Conservation (phyloP, 2,113 vertebrate genomes). For the Charina bottae region DNA sequence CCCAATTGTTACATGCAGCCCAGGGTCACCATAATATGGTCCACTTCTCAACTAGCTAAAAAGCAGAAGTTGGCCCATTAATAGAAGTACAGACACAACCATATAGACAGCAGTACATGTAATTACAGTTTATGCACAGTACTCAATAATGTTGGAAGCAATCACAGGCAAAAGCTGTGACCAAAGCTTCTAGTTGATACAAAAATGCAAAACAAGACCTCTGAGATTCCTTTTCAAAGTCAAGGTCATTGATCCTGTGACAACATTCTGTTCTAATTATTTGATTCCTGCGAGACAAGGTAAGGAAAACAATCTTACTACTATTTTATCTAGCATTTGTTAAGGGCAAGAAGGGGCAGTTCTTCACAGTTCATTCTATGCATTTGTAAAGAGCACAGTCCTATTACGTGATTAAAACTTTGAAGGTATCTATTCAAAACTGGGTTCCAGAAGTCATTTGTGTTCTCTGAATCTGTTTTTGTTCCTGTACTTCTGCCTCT, state of each 20-base stretch:
- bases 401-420: not conserved
- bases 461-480: not conserved
- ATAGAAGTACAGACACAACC: not conserved
- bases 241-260: slow-evolving; percentile 32
- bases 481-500: not conserved
- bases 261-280: slow-evolving; percentile 8
- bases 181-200: slow-evolving; percentile 51
- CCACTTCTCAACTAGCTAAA: not conserved
- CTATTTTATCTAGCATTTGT: slow-evolving; percentile 10
- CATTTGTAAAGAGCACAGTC: not conserved
- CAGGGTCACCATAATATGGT: not conserved
- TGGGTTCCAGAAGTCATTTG: not conserved
- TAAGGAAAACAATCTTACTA: not conserved
- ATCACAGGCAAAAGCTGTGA: not conserved
- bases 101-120: not conserved
- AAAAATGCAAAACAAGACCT: slow-evolving; percentile 44
- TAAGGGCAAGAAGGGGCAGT: not conserved
- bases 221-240: slow-evolving; percentile 60
- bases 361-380: not conserved
- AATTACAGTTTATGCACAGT: slow-evolving; percentile 17
- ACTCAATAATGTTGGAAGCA: slow-evolving; percentile 56
- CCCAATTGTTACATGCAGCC: not conserved
- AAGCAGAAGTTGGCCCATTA: not conserved
- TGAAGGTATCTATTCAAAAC: not conserved
- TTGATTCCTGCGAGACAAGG: slow-evolving; percentile 21